Base-by-base conservation (phyloP, 2,888 invertebrate genomes). In the Trachelus iudaicus region DNA sequence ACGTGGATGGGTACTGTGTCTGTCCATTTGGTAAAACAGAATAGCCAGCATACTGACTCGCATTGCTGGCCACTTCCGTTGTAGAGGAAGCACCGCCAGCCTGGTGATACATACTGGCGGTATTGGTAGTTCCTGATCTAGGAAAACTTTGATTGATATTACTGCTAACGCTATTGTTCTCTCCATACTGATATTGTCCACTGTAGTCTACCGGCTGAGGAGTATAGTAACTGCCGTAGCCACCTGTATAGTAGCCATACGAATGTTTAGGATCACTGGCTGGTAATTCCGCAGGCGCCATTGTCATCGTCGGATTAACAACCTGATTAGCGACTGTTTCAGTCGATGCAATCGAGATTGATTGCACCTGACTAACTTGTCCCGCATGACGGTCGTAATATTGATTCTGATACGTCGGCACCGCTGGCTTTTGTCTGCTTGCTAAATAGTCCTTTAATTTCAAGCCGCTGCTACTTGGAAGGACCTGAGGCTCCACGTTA, bases 381-480 rank as follows among this genome's bases (percentile, higher is more conserved):
- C 34, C 37, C 13, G 34, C 33, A 15, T 75, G 77, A 30, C 40
- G 77, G 73, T 81, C 79, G 69, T 76, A 73, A 76, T 84, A 85
- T 30, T 88, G 84, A 79, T 84, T 87, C 68, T 85, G 85, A 79
- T 87, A 82, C 23, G 56, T 56, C n/a, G 76, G 34, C 75, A 82
- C 34, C 23, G 76, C 40, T 69, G 78, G 85, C 34, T 89, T 89
- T 82, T 95, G 95, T 94, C 96, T 95, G 79, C 94, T 95, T 0
- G 97, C 96, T 77, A 98, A 92, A 90, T 96, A 98, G 92, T 98
- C 98, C 88, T 97, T 97, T 68, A 98, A 92, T 89, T 97, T 98
- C 31, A 96, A 95, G 1, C 94, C 92, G 15, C 92, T 90, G 4
- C 91, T 86, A 31, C 85, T 85, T 77, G 71, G 84, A 85, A 34